A percentile compares a stretch with the other conserved stretches of the same genome.
phyloP scores from a whole-genome alignment of 2,797 vertebrate genomes.

The Todus mexicanus region DNA sequence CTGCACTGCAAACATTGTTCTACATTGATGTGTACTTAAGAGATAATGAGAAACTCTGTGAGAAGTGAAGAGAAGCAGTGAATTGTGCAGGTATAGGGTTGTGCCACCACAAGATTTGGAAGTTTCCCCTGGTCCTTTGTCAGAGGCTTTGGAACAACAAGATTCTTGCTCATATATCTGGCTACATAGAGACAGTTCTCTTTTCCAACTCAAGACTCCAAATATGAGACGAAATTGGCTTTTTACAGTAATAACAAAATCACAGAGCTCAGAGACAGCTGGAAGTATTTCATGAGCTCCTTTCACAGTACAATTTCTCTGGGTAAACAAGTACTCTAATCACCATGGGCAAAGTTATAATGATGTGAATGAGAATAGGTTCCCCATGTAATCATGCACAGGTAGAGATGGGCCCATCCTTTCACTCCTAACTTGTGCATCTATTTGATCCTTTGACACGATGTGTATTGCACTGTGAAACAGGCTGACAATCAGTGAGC shows the following conservation, averaged over 20 bases:
- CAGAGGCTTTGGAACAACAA: neutral
- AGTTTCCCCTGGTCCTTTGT: neutral
- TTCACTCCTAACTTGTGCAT: neutral
- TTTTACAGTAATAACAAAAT: neutral
- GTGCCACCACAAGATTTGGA: neutral
- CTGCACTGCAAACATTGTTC: neutral
- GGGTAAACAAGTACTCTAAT: neutral
- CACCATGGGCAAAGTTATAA: neutral
- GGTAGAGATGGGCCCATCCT: neutral
- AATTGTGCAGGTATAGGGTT: neutral
- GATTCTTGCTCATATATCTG: neutral
- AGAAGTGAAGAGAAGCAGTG: neutral
- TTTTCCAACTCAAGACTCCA: neutral
- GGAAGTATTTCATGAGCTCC: neutral
- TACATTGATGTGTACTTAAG: neutral
- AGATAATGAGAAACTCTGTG: neutral
- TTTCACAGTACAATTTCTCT: neutral
- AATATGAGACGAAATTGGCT: neutral
- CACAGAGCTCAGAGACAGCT: neutral
- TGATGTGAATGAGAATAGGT: neutral
- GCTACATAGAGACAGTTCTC: neutral
- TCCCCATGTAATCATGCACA: rapidly evolving
- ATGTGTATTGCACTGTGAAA: neutral
- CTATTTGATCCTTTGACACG: neutral
- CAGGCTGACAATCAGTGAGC: neutral